Conservation (phyloP, 2,888 invertebrate species). For the Hedychridium roseum region DNA sequence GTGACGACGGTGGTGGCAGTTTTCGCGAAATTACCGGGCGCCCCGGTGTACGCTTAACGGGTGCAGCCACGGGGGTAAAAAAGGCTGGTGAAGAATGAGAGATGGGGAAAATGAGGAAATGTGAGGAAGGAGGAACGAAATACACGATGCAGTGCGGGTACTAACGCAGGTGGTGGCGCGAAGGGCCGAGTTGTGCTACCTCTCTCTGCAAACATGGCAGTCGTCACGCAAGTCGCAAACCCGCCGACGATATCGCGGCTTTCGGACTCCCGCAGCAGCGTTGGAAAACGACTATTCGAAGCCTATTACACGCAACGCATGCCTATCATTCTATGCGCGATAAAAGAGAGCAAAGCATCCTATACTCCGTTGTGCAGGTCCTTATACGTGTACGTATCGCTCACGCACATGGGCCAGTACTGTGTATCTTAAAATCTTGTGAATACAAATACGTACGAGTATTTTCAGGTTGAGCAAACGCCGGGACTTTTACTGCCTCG, state of each 20-base stretch:
- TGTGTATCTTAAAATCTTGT: no score
- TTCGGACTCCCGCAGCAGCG: slow-evolving; percentile 20
- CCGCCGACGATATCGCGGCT: slow-evolving; percentile 42
- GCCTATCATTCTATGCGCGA: slow-evolving; percentile 1
- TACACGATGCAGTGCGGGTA: neutral
- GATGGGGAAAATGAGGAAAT: slow-evolving; percentile 1
- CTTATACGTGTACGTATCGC: no score
- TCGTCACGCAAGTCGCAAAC: slow-evolving; percentile 57
- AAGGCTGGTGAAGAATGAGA: slow-evolving; percentile 10
- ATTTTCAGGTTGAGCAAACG: no score
- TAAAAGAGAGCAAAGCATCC: slow-evolving; percentile 4
- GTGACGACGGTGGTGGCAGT: slow-evolving; percentile 31
- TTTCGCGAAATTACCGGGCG: slow-evolving; percentile 39
- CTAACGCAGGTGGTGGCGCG: slow-evolving; percentile 20
- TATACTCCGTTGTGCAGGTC: no score
- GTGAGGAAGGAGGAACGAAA: neutral
- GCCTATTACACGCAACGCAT: slow-evolving; percentile 22
- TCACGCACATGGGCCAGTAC: no score
- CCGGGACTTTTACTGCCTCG: slow-evolving; percentile 19
- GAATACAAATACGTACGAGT: no score
- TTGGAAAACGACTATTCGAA: slow-evolving; percentile 25
- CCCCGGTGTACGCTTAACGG: slow-evolving; percentile 23
- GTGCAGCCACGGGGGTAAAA: slow-evolving; percentile 10
- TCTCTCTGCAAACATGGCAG: slow-evolving; percentile 57
- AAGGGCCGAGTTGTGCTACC: slow-evolving; percentile 30